phyloP scores from a whole-genome alignment of 1,140 invertebrate species.

The Gryllus bimaculatus region DNA sequence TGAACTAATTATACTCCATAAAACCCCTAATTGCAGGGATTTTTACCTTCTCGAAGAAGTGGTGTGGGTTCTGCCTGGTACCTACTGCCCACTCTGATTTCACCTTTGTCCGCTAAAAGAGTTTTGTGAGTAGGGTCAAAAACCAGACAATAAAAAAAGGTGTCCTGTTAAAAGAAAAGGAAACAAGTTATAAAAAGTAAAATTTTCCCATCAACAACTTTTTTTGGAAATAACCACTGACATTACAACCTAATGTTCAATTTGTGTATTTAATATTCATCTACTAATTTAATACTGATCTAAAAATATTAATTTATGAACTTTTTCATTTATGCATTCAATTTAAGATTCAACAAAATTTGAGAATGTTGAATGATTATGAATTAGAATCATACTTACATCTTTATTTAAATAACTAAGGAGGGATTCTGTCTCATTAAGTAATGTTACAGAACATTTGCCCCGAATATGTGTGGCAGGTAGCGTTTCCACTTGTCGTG shows the following conservation, averaged over 20 bases:
- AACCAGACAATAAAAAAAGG: constrained; percentile 98
- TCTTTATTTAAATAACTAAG: constrained; percentile 94
- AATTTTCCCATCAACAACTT: too few relatives aligned
- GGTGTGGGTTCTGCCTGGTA: constrained; percentile 88
- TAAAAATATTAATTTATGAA: too few relatives aligned
- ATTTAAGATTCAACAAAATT: too few relatives aligned
- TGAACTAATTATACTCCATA: not conserved
- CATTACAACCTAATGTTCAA: constrained; percentile 6
- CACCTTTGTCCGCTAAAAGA: constrained; percentile 94
- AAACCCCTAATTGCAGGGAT: not conserved
- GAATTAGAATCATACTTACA: constrained; percentile 43
- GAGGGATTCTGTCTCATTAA: constrained; percentile 96
- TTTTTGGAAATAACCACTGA: too few relatives aligned
- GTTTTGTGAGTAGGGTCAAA: constrained; percentile 99
- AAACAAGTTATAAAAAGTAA: not conserved
- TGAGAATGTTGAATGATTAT: too few relatives aligned
- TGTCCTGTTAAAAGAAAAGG: constrained; percentile 58
- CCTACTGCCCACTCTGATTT: constrained; percentile 85
- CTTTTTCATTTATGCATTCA: too few relatives aligned
- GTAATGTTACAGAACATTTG: constrained; percentile 94
- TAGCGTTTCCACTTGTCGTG: constrained; percentile 94
- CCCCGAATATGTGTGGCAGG: constrained; percentile 97
- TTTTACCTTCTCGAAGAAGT: constrained; percentile 55
- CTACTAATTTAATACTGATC: not conserved
- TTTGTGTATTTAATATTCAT: not conserved